Percentiles rank a stretch among this genome's conserved stretches.
phyloP scores from a whole-genome alignment of 2,888 invertebrate genomes.

The Lithophane ornitopus region DNA sequence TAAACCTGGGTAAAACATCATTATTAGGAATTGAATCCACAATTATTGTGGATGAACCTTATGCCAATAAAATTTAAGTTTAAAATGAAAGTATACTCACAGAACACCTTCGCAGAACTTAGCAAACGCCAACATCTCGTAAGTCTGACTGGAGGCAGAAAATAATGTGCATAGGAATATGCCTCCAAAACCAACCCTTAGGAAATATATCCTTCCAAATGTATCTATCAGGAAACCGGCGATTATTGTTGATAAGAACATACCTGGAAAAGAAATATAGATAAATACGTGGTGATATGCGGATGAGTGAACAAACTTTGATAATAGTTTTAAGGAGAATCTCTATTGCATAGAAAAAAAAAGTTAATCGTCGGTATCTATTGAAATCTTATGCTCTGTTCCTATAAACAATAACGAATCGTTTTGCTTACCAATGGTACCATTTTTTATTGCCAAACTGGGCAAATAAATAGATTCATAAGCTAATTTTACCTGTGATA shows the following conservation, averaged over 20 bases:
- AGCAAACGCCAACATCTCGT: constrained; percentile 73
- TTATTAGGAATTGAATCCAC: too few species aligned
- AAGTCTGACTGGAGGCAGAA: constrained; percentile 80
- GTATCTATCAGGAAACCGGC: constrained; percentile 82
- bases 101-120: constrained; percentile 80
- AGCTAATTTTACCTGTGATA: too few species aligned
- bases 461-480: too few species aligned
- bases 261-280: constrained; percentile 72
- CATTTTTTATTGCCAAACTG: too few species aligned
- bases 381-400: too few species aligned
- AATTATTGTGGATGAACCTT: neutral
- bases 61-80: neutral
- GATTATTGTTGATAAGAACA: constrained; percentile 76
- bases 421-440: too few species aligned
- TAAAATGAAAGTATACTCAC: constrained; percentile 71
- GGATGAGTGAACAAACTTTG: neutral
- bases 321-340: too few species aligned
- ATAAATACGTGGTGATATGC: too few species aligned
- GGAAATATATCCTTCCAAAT: constrained; percentile 80
- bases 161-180: constrained; percentile 75
- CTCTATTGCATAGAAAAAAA: too few species aligned
- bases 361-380: too few species aligned
- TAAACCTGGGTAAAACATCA: neutral
- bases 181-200: constrained; percentile 76
- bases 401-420: too few species aligned